Base-by-base conservation (phyloP, 2,113 vertebrate genomes). In the Sylvia atricapilla region DNA sequence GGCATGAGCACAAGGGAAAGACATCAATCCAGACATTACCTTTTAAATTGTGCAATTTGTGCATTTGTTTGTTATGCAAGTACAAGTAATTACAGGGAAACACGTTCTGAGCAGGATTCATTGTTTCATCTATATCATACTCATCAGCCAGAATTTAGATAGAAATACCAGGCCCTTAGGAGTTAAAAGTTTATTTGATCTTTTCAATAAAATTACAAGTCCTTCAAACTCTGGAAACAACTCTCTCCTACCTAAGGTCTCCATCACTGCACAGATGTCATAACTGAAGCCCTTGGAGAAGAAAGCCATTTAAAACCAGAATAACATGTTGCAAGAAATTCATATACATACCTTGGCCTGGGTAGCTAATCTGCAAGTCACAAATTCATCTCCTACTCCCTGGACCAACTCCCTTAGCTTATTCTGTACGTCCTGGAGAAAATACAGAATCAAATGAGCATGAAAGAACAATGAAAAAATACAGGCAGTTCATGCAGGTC, bases 321-420 rank as follows among this genome's bases (percentile, higher is more conserved):
- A 25, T 14, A 59, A 47, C 9, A 28, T 2, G 0, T 21, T 43
- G 13, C 52, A 90, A 28, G 50, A 89, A 91, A 95, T 49, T 47
- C 3, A 93, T 22, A 60, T 88, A 98, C 99, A 23, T 97, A 98
- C 99, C 99, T 99, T 99, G n/a, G 99, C 99, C 72, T 97, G 98
- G 3, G 98, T 97, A 75, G 99, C 98, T 68, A 98, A 96, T 96
- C 97, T 98, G 94, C 98, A 99, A 30, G 97, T 99, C 98, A 99
- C 96, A 96, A 99, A 99, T 90, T 99, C 99, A 43, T 99, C 99
- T 13, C 99, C 99, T 7, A 97, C 97, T 91, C 98, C 98, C 95
- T 98, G 99, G 79, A 98, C 98, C 39, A 98, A 77, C 60, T 99
- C 99, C 50, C 98, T 98, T 79, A 99, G 97, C 96, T 98, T 99